These are phyloP conservation scores for Torymus auratus DNA, from an alignment of 2,888 invertebrate species.

Conservation along the genomic window DNA sequence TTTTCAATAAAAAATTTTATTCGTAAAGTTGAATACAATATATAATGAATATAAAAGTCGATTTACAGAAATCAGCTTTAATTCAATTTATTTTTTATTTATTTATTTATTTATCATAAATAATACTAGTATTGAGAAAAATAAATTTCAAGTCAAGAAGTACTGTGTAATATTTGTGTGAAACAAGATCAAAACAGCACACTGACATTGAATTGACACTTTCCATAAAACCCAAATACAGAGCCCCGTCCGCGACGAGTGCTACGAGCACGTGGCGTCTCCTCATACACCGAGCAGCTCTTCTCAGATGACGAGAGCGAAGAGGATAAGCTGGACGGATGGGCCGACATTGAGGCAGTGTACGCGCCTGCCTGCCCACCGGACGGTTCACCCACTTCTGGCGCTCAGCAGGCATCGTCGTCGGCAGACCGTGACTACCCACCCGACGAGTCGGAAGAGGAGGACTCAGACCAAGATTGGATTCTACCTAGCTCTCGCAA, in stretches of 20 bases:
- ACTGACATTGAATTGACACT: too few relatives aligned
- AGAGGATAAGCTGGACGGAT: constrained; percentile 70
- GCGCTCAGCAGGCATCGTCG: constrained; percentile 55
- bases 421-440: constrained; percentile 61
- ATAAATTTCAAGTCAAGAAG: too few relatives aligned
- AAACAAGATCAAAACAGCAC: too few relatives aligned
- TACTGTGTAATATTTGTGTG: too few relatives aligned
- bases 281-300: constrained; percentile 73
- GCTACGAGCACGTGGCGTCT: constrained; percentile 71
- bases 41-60: too few relatives aligned
- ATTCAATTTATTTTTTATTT: too few relatives aligned
- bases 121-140: too few relatives aligned
- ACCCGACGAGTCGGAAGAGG: constrained; percentile 64
- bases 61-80: too few relatives aligned
- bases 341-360: constrained; percentile 70
- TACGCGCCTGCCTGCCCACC: constrained; percentile 67
- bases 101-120: too few relatives aligned
- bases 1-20: too few relatives aligned
- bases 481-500: constrained; percentile 73
- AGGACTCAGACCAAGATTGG: constrained; percentile 75
- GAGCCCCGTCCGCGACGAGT: constrained; percentile 67
- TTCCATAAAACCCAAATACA: constrained; percentile 4
- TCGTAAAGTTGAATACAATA: too few relatives aligned
- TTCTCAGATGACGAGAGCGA: constrained; percentile 71
- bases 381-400: constrained; percentile 62